These are phyloP conservation scores for Sciurus niger DNA, from an alignment of 2,113 vertebrate species.

Conservation along the genomic window DNA sequence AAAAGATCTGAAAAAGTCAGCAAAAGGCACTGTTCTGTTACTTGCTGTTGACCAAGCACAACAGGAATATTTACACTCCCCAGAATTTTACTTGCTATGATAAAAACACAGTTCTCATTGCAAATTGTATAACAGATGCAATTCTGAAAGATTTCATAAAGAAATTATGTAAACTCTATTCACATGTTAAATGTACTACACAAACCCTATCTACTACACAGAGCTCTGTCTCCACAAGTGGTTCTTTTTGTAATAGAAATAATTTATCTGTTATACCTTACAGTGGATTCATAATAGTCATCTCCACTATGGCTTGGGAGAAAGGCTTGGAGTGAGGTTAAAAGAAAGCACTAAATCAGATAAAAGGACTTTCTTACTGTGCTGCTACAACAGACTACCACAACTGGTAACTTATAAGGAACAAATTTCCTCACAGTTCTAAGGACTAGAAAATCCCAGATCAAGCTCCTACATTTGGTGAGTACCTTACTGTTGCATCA, in stretches of 20 bases:
- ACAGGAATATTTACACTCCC: background rate
- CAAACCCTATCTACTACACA: constrained; percentile 22
- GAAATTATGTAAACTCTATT: constrained; percentile 55
- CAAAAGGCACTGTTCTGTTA: constrained; percentile 55
- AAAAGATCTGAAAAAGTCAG: constrained; percentile 68
- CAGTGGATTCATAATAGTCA: background rate
- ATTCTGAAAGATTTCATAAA: constrained; percentile 64
- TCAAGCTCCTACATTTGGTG: background rate
- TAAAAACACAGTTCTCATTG: constrained; percentile 39
- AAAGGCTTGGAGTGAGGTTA: constrained; percentile 11
- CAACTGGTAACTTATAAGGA: background rate
- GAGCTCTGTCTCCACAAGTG: constrained; percentile 1
- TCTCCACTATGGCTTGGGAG: background rate
- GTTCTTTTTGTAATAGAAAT: constrained; percentile 30
- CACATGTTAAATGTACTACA: constrained; percentile 28
- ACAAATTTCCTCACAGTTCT: background rate
- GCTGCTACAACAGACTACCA: background rate
- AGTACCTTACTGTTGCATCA: background rate
- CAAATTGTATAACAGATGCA: constrained; percentile 28
- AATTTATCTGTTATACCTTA: constrained; percentile 31
- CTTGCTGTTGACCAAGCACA: constrained; percentile 40
- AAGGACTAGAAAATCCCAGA: background rate
- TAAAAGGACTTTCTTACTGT: background rate
- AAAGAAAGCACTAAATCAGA: constrained; percentile 52
- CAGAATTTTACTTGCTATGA: constrained; percentile 26